Conservation (phyloP, 1,140 invertebrate species). For the Chionoecetes opilio region DNA sequence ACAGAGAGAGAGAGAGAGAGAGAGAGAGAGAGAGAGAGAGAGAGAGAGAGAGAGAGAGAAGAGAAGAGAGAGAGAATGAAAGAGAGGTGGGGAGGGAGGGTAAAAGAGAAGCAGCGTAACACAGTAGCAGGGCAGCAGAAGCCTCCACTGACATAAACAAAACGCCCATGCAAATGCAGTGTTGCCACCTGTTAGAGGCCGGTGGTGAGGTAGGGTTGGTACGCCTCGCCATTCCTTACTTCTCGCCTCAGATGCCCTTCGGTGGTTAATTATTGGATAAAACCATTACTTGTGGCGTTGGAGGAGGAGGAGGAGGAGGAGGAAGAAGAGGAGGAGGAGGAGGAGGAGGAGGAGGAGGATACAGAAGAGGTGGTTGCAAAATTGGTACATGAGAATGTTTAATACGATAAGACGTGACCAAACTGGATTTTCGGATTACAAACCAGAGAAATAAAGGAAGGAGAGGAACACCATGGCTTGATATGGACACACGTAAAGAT, state of each 20-base stretch:
- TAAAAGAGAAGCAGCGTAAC: not conserved
- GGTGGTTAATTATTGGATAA: slow-evolving; percentile 42
- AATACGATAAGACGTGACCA: too few species aligned
- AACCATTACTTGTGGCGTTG: slow-evolving; percentile 35
- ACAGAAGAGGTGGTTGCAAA: too few species aligned
- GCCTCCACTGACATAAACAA: slow-evolving; percentile 32
- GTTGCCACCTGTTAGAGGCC: not conserved
- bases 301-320: slow-evolving; percentile 2
- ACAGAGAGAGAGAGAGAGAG: too few species aligned
- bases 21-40: too few species aligned
- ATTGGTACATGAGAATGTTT: too few species aligned
- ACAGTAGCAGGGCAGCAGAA: not conserved
- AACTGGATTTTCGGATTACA: too few species aligned
- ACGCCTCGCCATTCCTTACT: not conserved
- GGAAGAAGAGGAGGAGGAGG: slow-evolving; percentile 38
- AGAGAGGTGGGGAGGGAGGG: not conserved
- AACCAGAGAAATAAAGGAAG: too few species aligned
- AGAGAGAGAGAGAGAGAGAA: not conserved
- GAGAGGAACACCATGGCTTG: too few species aligned
- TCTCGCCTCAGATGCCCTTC: not conserved
- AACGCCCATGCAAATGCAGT: slow-evolving; percentile 5
- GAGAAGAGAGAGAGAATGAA: not conserved
- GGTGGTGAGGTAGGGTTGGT: not conserved
- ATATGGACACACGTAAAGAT: too few species aligned
- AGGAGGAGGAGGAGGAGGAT: not conserved